These are phyloP conservation scores for Daktulosphaira vitifoliae DNA, from an alignment of 1,140 invertebrate species.

Conservation along the genomic window DNA sequence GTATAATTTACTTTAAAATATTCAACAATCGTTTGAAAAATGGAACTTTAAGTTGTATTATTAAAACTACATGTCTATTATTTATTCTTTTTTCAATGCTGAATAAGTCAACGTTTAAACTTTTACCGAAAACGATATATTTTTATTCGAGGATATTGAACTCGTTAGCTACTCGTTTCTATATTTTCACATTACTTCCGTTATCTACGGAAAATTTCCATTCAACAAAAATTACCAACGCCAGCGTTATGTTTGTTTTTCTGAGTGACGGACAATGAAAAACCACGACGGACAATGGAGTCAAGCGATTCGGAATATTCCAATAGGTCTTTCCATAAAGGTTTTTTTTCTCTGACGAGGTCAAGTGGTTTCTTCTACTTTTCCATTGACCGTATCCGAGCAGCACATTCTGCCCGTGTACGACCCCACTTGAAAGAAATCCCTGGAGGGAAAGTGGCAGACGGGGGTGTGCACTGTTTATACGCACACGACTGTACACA, in stretches of 20 bases:
- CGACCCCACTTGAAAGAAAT: constrained; percentile 15
- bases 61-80: too few species aligned
- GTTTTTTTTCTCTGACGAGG: constrained; percentile 15
- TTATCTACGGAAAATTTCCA: background rate
- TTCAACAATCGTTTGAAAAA: too few species aligned
- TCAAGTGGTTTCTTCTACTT: constrained; percentile 17
- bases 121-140: too few species aligned
- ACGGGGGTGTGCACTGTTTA: background rate
- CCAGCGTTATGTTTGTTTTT: constrained; percentile 8
- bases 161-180: too few species aligned
- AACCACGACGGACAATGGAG: background rate
- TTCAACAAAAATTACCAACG: constrained; percentile 1
- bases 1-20: too few species aligned
- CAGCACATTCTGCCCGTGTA: background rate
- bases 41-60: too few species aligned
- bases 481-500: background rate
- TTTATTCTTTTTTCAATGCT: too few species aligned
- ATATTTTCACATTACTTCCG: too few species aligned
- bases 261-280: background rate
- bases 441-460: background rate
- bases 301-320: constrained; percentile 16
- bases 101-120: too few species aligned
- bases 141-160: too few species aligned
- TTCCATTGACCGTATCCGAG: background rate
- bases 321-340: constrained; percentile 9